Percentiles rank a stretch among this genome's conserved stretches.
Conservation (phyloP, 2,113 vertebrate genomes). For the Arvicanthis niloticus region DNA sequence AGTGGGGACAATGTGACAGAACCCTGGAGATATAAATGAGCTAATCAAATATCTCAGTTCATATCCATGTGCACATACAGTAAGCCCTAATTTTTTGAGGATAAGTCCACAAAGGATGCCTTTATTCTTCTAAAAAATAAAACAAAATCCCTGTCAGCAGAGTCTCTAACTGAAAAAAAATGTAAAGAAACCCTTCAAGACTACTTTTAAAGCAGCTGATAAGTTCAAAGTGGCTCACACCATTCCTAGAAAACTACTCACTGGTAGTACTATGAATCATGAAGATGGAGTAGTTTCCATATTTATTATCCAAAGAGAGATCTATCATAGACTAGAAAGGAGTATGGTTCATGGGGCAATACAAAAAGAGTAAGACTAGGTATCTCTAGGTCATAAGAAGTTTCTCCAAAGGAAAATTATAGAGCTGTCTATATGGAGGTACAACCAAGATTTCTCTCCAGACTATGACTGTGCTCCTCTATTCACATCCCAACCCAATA, state of each 20-base stretch:
- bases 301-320: background rate
- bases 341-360: background rate
- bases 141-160: background rate
- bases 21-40: conserved; percentile 23
- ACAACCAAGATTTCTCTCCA: background rate
- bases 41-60: background rate
- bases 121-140: background rate
- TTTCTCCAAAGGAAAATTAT: background rate
- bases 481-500: background rate
- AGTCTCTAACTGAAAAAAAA: background rate
- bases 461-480: background rate
- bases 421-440: background rate
- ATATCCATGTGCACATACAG: background rate
- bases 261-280: background rate
- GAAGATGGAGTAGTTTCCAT: background rate
- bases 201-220: background rate
- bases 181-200: background rate
- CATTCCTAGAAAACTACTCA: background rate
- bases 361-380: background rate
- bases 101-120: conserved; percentile 42
- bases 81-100: conserved; percentile 26
- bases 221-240: no score
- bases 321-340: background rate
- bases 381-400: background rate
- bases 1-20: conserved; percentile 22